Evolutionary conservation across 92 coral and sea anemone species (phyloP).

Genomic region (Umimayanthus chanpuru): DNA sequence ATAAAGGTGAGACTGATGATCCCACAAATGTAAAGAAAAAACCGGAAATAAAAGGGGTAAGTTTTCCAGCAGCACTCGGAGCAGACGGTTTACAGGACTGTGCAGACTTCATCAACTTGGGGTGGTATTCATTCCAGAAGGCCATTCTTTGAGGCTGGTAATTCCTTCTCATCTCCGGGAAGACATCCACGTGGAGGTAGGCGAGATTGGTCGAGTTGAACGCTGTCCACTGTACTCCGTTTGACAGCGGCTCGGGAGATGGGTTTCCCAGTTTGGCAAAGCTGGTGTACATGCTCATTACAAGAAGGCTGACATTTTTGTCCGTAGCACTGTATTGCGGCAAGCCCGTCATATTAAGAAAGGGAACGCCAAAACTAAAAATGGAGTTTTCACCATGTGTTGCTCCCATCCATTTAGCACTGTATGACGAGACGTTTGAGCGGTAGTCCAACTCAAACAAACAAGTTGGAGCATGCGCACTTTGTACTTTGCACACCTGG

Average conservation of each 20-base stretch:
- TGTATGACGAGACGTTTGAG: conserved; percentile 17
- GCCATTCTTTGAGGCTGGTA: conserved; percentile 74
- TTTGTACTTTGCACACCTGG: conserved; percentile 55
- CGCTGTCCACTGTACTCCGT: too few species aligned
- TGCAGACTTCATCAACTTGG: conserved; percentile 43
- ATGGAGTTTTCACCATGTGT: conserved; percentile 61
- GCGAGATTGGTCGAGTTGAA: conserved; percentile 22
- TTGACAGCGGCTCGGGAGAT: too few species aligned
- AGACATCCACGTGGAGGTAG: conserved; percentile 53
- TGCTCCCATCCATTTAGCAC: conserved; percentile 26
- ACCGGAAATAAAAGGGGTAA: too few species aligned
- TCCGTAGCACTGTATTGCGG: conserved; percentile 50
- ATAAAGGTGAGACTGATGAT: too few species aligned
- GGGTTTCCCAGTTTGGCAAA: conserved; percentile 7
- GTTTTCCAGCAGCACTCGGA: too few species aligned
- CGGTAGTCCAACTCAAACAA: conserved; percentile 59
- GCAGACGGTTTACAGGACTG: not conserved
- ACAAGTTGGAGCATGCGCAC: conserved; percentile 53
- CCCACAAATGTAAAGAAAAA: too few species aligned
- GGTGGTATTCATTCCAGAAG: conserved; percentile 74
- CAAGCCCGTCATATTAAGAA: conserved; percentile 38
- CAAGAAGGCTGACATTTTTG: conserved; percentile 61
- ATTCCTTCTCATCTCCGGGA: conserved; percentile 50
- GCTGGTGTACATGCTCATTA: conserved; percentile 63
- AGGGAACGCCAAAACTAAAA: conserved; percentile 70